phyloP scores from a whole-genome alignment of 2,888 invertebrate genomes.

The Cephonodes hylas region DNA sequence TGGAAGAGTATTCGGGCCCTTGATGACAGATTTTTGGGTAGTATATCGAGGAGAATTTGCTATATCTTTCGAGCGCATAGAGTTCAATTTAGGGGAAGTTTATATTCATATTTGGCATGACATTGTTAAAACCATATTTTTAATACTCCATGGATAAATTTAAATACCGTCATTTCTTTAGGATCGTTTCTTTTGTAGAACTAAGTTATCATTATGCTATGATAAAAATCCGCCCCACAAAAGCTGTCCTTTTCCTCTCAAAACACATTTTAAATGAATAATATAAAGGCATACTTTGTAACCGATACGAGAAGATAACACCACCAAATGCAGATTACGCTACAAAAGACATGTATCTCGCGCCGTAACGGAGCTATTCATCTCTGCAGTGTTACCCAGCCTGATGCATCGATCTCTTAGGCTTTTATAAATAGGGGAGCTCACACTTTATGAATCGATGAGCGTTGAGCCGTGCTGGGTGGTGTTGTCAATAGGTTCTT shows the following conservation, averaged over 20 bases:
- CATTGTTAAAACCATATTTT: no score
- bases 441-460: not conserved
- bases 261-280: not conserved
- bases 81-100: no score
- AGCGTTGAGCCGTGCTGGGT: not conserved
- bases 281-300: not conserved
- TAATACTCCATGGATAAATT: no score
- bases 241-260: not conserved
- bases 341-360: not conserved
- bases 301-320: not conserved
- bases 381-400: not conserved
- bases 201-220: no score
- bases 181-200: no score
- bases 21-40: no score
- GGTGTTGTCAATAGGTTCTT: not conserved
- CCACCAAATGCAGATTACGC: not conserved
- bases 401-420: conserved; percentile 12
- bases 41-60: no score
- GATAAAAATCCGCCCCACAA: no score
- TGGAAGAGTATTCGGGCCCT: no score
- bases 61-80: no score
- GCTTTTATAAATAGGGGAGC: conserved; percentile 4
- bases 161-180: no score
- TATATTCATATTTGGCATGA: no score
- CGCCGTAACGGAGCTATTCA: conserved; percentile 9